Percentiles rank a stretch among this genome's conserved stretches.
Evolutionary conservation across 1,140 invertebrate species (phyloP).

Genomic region (Apis mellifera): DNA sequence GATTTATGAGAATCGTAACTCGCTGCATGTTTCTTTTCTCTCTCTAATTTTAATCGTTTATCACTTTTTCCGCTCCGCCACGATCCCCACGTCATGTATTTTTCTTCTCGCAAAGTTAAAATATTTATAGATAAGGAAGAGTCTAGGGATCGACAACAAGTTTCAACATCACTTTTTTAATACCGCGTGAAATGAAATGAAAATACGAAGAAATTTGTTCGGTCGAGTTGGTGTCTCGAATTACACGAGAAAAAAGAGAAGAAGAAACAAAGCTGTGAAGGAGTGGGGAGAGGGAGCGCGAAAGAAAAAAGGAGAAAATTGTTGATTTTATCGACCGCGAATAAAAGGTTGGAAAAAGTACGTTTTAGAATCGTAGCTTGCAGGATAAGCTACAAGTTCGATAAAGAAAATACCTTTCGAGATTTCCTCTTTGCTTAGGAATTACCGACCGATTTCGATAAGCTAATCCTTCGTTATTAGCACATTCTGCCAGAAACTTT

Average conservation of each 20-base stretch:
- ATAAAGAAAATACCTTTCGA: constrained; percentile 26
- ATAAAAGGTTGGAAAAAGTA: not conserved
- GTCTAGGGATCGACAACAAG: not conserved
- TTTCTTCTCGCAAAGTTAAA: not conserved
- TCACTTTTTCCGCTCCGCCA: no score
- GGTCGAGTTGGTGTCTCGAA: not conserved
- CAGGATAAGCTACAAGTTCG: constrained; percentile 15
- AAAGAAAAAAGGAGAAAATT: not conserved
- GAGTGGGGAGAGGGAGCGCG: no score
- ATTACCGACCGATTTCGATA: constrained; percentile 27
- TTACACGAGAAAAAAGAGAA: no score
- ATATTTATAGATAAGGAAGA: not conserved
- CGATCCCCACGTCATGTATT: no score
- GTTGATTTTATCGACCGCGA: constrained; percentile 44
- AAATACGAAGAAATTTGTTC: not conserved
- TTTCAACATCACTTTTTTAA: not conserved
- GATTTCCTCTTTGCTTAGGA: not conserved
- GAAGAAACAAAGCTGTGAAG: not conserved
- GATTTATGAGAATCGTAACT: not conserved
- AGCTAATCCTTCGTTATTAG: not conserved
- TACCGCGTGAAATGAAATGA: not conserved
- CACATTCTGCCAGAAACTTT: not conserved
- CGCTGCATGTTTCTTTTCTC: not conserved
- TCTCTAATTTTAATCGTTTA: no score
- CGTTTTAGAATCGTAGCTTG: not conserved